Base-by-base conservation (phyloP, 1,140 invertebrate genomes). In the Notospermus geniculatus region DNA sequence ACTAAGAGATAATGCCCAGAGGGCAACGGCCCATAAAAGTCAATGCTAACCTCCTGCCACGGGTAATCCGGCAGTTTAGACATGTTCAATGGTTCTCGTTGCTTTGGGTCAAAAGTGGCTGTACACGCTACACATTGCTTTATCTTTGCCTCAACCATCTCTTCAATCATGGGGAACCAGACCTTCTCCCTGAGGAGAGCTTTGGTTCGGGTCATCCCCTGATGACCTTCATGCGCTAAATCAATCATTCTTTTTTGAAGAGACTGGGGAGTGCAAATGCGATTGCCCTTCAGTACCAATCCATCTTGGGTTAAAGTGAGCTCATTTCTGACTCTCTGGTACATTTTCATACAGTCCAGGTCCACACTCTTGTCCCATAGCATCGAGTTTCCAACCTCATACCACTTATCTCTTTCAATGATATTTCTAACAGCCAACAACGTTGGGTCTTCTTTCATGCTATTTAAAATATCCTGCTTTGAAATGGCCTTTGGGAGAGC, bases 91-190 rank as follows among this genome's bases (percentile, higher is more conserved):
- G 74, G 74, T 69, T 74, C 68, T 23, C 56, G 25, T 22, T 59
- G 61, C 5, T 60, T 60, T 7, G 50, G 30, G 19, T 43, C 23
- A 19, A 11, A 41, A 25, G 60, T 30, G 15, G 67, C 54, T 62
- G 67, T 63, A 65, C 73, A 76, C 17, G 65, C 63, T 9, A 74
- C 58, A 58, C 73, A 76, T 7, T 29, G 41, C 59, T 66, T 69
- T 23, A 71, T 56, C 41, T 45, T 22, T 5, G 62, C 27, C 60
- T 75, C 72, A 15, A 74, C 72, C 22, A 64, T 17, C 54, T 61
- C 59, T 57, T 77, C 74, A 11, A 76, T 67, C n/a, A 61, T 59
- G 29, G 72, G 73, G 55, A 74, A 78, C 72, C 72, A 77, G 2
- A 77, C 71, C 50, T 73, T 76, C 56, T 70, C 65, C 28, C 71